Evolutionary conservation across 2,797 vertebrate species (phyloP), one percentile per base, ranked within the genome.

Genomic region (Hipposideros larvatus): DNA sequence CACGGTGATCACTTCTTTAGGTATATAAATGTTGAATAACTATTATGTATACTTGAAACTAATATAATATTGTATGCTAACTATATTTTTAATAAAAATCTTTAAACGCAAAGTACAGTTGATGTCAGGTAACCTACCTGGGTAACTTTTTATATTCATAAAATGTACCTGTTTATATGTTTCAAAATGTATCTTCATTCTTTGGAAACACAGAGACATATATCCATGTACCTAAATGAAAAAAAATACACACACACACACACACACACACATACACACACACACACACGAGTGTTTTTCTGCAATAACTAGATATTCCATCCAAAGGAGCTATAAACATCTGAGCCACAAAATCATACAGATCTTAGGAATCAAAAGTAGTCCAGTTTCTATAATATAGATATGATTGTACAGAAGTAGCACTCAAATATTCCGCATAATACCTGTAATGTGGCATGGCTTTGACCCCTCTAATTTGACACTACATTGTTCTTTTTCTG

Each of bases 151-250:
- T 51, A 34, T 75, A 57, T 46, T 87, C 26, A 94, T 77, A 87
- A 94, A 90, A 73, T 92, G 22, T 77, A 13, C 7, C 34, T 37
- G 1, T 63, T 68, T 43, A 68, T 31, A 34, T 10, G 6, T 73
- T 71, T 83, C 31, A 87, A 87, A 19, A 65, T 75, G 13, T 55
- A 68, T 46, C 31, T 21, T 94, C 46, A 41, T 26, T 80, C 43
- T 93, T 85, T 85, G n/a, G n/a, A 94, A 88, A 92, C 11, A 73
- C 13, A 68, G 19, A 96, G 43, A 22, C 8, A 41, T 55, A 10
- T 41, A 73, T 78, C 34, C 3, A n/a, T 57, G 19, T 71, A 22
- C 22, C 84, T 11, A 16, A 8, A 73, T 26, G 26, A 18, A 90
- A 34, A 93, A 57, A 88, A 11, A 55, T 2, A 74, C 0, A 63